Conservation (phyloP, 2,113 vertebrate genomes). For the Psilopsiagon aurifrons region DNA sequence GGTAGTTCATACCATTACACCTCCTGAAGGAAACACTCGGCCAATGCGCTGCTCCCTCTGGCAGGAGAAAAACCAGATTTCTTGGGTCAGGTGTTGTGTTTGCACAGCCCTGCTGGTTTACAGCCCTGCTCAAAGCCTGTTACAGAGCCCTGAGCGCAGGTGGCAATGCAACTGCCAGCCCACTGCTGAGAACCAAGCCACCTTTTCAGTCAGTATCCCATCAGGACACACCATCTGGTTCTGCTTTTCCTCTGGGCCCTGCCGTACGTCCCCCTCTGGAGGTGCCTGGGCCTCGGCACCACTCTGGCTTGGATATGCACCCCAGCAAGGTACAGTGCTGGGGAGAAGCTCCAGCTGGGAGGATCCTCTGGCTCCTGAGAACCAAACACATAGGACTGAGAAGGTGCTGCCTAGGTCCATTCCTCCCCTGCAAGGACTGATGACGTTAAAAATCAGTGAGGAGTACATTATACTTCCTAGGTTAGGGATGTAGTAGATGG, state of each 20-base stretch:
- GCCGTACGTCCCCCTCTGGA: accelerated
- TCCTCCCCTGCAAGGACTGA: neutral
- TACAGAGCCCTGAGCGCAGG: neutral
- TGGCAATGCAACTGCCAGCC: neutral
- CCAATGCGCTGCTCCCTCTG: neutral
- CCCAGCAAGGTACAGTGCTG: neutral
- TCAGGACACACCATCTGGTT: accelerated
- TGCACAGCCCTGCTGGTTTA: neutral
- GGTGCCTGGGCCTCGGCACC: accelerated
- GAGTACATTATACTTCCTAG: neutral
- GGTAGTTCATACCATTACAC: constrained; percentile 40
- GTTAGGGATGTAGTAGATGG: neutral
- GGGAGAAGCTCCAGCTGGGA: neutral
- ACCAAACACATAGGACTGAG: neutral
- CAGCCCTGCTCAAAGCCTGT: neutral
- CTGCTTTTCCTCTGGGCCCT: neutral
- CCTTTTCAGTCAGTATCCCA: neutral
- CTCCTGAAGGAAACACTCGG: neutral
- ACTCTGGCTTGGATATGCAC: accelerated
- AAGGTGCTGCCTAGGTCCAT: neutral
- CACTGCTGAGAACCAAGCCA: neutral
- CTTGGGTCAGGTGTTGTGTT: neutral
- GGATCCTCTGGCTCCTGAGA: neutral
- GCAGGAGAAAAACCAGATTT: neutral
- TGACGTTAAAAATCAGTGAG: neutral